These are phyloP conservation scores for Riparia riparia DNA, from an alignment of 2,113 vertebrate genomes.

Conservation along the genomic window DNA sequence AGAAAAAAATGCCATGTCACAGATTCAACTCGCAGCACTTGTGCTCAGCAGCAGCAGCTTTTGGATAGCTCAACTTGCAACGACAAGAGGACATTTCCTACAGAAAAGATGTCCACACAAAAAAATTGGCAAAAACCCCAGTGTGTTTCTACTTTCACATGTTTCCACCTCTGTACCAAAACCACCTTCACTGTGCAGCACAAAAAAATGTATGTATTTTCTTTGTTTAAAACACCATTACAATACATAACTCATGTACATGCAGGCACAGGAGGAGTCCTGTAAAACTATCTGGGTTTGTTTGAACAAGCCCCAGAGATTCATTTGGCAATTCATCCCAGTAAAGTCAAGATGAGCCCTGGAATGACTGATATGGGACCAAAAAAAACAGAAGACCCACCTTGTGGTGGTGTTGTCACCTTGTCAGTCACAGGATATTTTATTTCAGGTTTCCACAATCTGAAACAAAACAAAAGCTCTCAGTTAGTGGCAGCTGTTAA, in stretches of 20 bases:
- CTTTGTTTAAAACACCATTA: not conserved
- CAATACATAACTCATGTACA: not conserved
- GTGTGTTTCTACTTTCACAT: not conserved
- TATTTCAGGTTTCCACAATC: conserved; percentile 53
- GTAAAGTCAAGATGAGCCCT: not conserved
- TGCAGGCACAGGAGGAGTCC: not conserved
- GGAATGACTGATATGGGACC: not conserved
- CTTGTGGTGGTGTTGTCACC: conserved; percentile 23
- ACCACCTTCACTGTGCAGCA: not conserved
- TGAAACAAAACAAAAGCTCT: conserved; percentile 62
- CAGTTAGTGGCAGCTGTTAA: conserved; percentile 4
- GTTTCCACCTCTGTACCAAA: not conserved
- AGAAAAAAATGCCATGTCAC: not conserved
- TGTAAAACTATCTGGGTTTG: not conserved
- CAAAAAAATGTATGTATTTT: fast-evolving
- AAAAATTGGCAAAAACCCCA: not conserved
- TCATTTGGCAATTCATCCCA: not conserved
- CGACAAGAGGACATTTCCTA: not conserved
- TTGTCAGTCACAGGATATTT: conserved; percentile 6
- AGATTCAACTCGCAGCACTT: not conserved
- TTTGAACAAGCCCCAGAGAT: not conserved
- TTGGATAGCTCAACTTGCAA: not conserved
- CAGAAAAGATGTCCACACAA: not conserved
- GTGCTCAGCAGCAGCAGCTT: not conserved
- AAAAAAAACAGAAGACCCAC: conserved; percentile 57